Percentiles rank a stretch among this genome's conserved stretches.
Evolutionary conservation across 2,888 invertebrate species (phyloP).

Genomic region (Drosophila diplacantha): DNA sequence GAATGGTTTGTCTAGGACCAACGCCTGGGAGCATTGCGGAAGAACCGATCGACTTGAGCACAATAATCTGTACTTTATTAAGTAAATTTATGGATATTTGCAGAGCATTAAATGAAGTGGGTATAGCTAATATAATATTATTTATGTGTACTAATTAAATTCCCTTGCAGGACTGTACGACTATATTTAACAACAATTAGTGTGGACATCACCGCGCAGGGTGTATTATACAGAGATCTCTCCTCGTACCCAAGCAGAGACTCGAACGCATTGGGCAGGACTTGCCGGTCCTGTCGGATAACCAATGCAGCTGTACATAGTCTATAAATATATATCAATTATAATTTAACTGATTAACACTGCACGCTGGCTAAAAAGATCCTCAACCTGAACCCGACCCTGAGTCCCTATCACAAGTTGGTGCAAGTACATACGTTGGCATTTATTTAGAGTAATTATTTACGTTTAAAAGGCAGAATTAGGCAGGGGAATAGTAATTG

Average conservation of each 20-base stretch:
- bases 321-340: slow-evolving; percentile 62
- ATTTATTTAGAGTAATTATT: slow-evolving; percentile 30
- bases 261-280: slow-evolving; percentile 74
- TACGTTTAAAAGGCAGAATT: slow-evolving; percentile 16
- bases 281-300: slow-evolving; percentile 71
- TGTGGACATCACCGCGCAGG: slow-evolving; percentile 79
- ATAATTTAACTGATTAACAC: slow-evolving; percentile 42
- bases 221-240: slow-evolving; percentile 77
- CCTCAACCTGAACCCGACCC: slow-evolving; percentile 2
- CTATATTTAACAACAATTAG: slow-evolving; percentile 72
- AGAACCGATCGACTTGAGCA: slow-evolving; percentile 59
- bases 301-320: slow-evolving; percentile 74
- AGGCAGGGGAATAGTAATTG: slow-evolving; percentile 16
- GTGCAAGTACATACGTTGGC: slow-evolving; percentile 30
- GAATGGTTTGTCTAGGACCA: slow-evolving; percentile 89
- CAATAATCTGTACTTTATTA: slow-evolving; percentile 68
- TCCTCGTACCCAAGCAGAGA: slow-evolving; percentile 76
- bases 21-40: slow-evolving; percentile 36
- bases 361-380: slow-evolving; percentile 40
- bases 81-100: slow-evolving; percentile 73
- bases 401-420: slow-evolving; percentile 5
- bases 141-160: too few relatives aligned
- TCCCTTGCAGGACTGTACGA: slow-evolving; percentile 75
- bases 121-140: too few relatives aligned
- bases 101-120: slow-evolving; percentile 78